Evolutionary conservation across 2,113 vertebrate species (phyloP), one percentile per base, ranked within the genome.

Genomic region (Ellobius talpinus): DNA sequence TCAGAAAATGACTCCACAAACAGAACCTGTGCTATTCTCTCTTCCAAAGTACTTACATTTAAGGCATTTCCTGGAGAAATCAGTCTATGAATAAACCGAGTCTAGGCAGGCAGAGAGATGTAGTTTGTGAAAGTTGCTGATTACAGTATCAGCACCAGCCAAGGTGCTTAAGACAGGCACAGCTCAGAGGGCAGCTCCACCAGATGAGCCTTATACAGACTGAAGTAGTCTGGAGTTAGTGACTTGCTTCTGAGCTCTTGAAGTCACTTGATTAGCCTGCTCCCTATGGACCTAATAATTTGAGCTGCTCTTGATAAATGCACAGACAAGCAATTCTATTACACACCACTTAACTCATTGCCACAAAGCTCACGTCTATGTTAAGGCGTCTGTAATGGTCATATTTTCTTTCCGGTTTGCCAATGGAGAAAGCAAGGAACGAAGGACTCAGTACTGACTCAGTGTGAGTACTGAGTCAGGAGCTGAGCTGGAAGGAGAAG

Each of bases 1-100:
- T 36, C 24, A 55, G 86, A 86, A 95, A 81, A 5, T 77, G 72
- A 92, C 65, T 89, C 66, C 89, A 21, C 13, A 92, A 68, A 95
- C 14, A 94, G 21, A 94, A 33, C 12, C 61, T 45, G 0, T 73
- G 55, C 58, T 89, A 19, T 23, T 31, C 24, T 85, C 5, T 68
- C 39, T 94, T 86, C 45, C 9, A 87, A 92, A 92, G 82, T 74
- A 70, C 42, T 97, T 96, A 36, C 39, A 26, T 87, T 93, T 91
- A 72, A 95, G 81, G 65, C 26, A 85, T 24, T 92, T 96, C 65
- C 52, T 86, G 70, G 39, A 94, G 24, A 96, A 96, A 58, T 76
- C 84, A 78, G 79, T 89, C 42, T 42, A 21, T 72, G 73, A 90
- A 36, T 21, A 74, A 95, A 93, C 26, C 11, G 1, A n/a, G 61